phyloP scores from a whole-genome alignment of 2,888 invertebrate species.

The Anthrax anthrax region DNA sequence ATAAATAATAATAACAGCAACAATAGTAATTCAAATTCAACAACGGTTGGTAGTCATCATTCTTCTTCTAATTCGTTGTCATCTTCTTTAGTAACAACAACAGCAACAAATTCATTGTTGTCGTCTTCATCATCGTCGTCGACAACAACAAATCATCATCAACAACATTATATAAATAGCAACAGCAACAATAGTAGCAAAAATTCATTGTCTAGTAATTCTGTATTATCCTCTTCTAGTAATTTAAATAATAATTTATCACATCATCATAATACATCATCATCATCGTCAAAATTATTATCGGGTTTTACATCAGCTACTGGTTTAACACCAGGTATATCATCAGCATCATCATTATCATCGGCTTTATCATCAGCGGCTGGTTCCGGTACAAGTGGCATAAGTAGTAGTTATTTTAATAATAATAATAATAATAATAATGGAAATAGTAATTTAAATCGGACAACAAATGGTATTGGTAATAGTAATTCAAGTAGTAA shows the following conservation, averaged over 20 bases:
- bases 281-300: constrained; percentile 3
- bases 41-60: constrained; percentile 10
- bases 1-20: constrained; percentile 3
- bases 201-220: neutral
- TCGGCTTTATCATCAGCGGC: constrained; percentile 22
- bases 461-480: constrained; percentile 5
- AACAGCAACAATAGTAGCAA: too few relatives aligned
- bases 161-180: too few relatives aligned
- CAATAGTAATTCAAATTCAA: constrained; percentile 15
- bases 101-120: neutral
- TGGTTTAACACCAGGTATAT: constrained; percentile 1
- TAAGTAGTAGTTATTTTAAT: constrained; percentile 22
- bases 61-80: constrained; percentile 4
- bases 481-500: constrained; percentile 5
- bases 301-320: constrained; percentile 4
- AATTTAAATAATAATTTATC: constrained; percentile 2
- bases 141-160: too few relatives aligned
- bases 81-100: neutral
- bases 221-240: neutral
- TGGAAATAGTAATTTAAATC: constrained; percentile 6
- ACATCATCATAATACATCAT: constrained; percentile 1
- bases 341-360: constrained; percentile 23
- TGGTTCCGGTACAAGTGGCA: constrained; percentile 22
- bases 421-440: constrained; percentile 6
- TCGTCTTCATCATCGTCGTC: neutral